Evolutionary conservation across 1,140 invertebrate species (phyloP).

Genomic region (Pachypsylla venusta): DNA sequence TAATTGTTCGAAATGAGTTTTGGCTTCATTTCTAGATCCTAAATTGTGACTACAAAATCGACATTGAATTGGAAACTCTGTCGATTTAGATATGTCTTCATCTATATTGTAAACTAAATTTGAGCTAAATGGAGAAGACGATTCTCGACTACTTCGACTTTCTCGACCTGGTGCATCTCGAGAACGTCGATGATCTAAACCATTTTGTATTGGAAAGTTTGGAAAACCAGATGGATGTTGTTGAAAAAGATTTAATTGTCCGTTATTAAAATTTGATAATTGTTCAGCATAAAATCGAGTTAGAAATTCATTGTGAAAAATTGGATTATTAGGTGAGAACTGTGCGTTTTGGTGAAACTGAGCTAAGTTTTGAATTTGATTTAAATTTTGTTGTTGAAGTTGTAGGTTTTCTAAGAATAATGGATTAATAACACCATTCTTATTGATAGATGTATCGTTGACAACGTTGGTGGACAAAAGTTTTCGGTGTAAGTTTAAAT

Average conservation of each 20-base stretch:
- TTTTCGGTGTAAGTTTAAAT: constrained; percentile 80
- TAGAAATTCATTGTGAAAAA: constrained; percentile 58
- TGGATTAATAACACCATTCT: constrained; percentile 33
- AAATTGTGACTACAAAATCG: constrained; percentile 46
- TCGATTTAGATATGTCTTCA: constrained; percentile 38
- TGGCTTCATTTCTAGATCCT: constrained; percentile 40
- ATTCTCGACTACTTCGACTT: constrained; percentile 24
- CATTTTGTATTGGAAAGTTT: constrained; percentile 25
- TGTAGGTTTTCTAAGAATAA: constrained; percentile 55
- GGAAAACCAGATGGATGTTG: constrained; percentile 28
- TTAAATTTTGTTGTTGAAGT: constrained; percentile 64
- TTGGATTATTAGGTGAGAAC: constrained; percentile 33
- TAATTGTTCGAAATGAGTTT: constrained; percentile 47
- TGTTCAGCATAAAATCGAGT: constrained; percentile 62
- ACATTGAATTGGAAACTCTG: constrained; percentile 37
- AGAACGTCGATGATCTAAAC: constrained; percentile 28
- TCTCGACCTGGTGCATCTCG: constrained; percentile 18
- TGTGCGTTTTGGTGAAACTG: constrained; percentile 22
- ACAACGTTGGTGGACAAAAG: constrained; percentile 50
- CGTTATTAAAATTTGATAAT: constrained; percentile 29
- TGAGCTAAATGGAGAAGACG: constrained; percentile 24
- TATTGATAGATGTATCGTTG: constrained; percentile 23
- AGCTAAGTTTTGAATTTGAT: constrained; percentile 25
- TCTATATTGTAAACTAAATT: constrained; percentile 32
- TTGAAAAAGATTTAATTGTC: constrained; percentile 19